Conservation (phyloP, 1,140 invertebrate species). For the Proales similis region DNA sequence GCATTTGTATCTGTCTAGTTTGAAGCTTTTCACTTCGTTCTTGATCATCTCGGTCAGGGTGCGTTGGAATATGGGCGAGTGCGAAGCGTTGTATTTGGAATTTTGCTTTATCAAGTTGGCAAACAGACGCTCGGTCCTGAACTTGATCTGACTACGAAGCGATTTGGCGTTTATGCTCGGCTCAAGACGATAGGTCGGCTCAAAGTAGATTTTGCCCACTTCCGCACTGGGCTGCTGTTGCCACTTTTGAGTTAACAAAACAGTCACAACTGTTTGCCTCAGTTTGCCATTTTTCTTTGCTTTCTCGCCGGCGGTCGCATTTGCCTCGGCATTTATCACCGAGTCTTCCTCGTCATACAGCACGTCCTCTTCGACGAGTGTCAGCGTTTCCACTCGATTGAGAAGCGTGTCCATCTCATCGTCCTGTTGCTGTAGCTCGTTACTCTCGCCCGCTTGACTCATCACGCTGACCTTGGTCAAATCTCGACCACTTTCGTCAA, state of each 20-base stretch:
- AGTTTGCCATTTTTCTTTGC: neutral
- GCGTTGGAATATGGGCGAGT: constrained; percentile 19
- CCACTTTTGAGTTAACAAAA: constrained; percentile 22
- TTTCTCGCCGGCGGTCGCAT: neutral
- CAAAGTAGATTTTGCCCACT: constrained; percentile 3
- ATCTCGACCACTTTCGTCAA: neutral
- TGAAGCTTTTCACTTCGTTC: constrained; percentile 29
- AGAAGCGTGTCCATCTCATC: constrained; percentile 27
- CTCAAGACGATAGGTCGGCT: constrained; percentile 22
- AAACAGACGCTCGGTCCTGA: constrained; percentile 3
- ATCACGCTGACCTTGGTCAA: neutral
- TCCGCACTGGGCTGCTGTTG: neutral
- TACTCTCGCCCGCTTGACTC: too few species aligned
- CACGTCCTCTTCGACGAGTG: constrained; percentile 14
- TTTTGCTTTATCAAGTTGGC: constrained; percentile 4
- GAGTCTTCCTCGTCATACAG: neutral
- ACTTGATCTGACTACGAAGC: constrained; percentile 1
- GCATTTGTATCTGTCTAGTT: constrained; percentile 29
- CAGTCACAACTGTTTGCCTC: constrained; percentile 2
- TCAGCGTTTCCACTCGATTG: constrained; percentile 12
- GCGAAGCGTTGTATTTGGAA: constrained; percentile 8
- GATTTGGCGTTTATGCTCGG: constrained; percentile 20
- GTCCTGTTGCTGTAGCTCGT: neutral
- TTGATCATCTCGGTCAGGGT: constrained; percentile 24
- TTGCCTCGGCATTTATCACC: neutral